Base-by-base conservation (phyloP, 2,797 vertebrate genomes). In the Coranthus polyacanthus region DNA sequence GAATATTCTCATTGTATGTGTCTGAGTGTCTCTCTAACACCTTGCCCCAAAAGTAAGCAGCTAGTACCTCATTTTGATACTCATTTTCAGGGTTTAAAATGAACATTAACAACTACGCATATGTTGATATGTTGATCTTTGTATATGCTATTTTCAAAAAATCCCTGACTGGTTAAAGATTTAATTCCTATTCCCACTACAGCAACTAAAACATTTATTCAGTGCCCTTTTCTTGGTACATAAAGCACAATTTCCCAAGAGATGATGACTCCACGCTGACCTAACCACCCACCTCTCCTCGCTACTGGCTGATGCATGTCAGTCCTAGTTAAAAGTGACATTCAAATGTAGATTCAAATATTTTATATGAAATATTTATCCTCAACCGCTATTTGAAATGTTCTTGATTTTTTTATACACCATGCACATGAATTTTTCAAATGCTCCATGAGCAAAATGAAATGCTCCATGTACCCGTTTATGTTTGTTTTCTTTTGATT, bases 161-260 rank as follows among this genome's bases (percentile, higher is more conserved):
- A 1, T 4, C 58, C 20, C 53, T 38, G 42, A 22, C 32, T 68
- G 43, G 36, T 78, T 68, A 52, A 73, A 75, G 10, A 77, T 70
- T 44, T 45, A 61, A 68, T 62, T 55, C n/a, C 50, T 10, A 12
- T 45, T 69, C 3, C 46, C 17, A 3, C 51, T 47, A 52, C 67
- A 75, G 59, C 47, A 63, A 78, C 52, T 77, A 15, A 83, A 81
- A 78, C 41, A 75, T 71, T 68, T 24, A 75, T 74, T 69, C 16
- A 60, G 62, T 73, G 42, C 49, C 68, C 47, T 51, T 65, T 68
- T 76, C 63, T 67, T 68, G 74, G 73, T 75, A 80, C 49, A 53
- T 77, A 80, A 89, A 92, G 89, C 89, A 92, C 88, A 92, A 89
- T 78, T 79, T 66, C 49, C 65, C 64, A 60, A 38, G 50, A 70